Conservation (phyloP, 2,113 vertebrate genomes). For the Indri indri region DNA sequence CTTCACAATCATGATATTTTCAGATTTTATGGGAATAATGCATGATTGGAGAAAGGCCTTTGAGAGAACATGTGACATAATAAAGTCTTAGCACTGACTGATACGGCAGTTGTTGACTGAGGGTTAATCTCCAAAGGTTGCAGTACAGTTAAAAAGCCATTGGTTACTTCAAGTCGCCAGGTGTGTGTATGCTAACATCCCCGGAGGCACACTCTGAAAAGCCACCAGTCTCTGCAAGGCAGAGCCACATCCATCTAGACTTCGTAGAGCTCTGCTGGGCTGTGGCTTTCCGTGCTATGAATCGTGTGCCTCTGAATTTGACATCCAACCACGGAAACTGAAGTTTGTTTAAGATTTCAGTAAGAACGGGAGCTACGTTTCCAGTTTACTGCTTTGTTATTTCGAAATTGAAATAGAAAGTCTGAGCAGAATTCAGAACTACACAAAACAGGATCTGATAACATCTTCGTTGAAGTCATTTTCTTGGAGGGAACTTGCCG, state of each 20-base stretch:
- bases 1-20: not conserved
- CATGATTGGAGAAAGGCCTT: not conserved
- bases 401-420: slow-evolving; percentile 53
- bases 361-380: not conserved
- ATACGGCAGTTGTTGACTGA: not conserved
- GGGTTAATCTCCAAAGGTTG: not conserved
- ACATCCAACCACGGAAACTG: not conserved
- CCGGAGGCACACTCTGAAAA: not conserved
- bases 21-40: not conserved
- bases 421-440: slow-evolving; percentile 18
- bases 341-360: not conserved
- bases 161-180: not conserved
- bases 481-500: slow-evolving; percentile 29
- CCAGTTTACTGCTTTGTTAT: not conserved
- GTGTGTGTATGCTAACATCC: not conserved
- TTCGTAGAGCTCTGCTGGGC: too few species aligned
- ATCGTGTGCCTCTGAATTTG: not conserved
- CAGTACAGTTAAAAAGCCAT: not conserved
- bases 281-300: not conserved
- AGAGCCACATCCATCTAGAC: not conserved
- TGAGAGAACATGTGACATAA: not conserved
- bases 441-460: not conserved
- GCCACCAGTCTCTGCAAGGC: not conserved
- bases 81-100: not conserved
- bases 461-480: slow-evolving; percentile 28